A percentile compares a stretch with the other conserved stretches of the same genome.
Evolutionary conservation across 2,888 invertebrate species (phyloP).

Genomic region (Stenotaenia linearis): DNA sequence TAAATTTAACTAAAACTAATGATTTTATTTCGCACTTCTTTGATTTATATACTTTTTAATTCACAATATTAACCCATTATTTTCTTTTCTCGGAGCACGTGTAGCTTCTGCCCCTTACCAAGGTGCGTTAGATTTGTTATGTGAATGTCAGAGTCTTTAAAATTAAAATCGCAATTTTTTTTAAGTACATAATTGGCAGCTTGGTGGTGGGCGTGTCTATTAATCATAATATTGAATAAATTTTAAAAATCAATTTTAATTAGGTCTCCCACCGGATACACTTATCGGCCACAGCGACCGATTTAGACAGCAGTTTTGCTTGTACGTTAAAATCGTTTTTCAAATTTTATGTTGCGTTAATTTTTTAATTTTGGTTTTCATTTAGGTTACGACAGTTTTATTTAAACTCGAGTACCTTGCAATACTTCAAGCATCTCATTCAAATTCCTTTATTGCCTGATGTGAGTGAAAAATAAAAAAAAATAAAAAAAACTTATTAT

Average conservation of each 20-base stretch:
- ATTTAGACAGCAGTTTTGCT: conserved; percentile 82
- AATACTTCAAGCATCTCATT: conserved; percentile 94
- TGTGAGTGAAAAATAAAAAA: conserved; percentile 50
- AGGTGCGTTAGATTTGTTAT: conserved; percentile 14
- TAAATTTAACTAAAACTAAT: background rate
- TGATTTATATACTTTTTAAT: background rate
- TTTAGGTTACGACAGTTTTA: conserved; percentile 75
- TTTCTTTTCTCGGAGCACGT: background rate
- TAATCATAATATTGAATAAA: conserved; percentile 19
- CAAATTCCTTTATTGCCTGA: conserved; percentile 87
- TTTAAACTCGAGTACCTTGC: conserved; percentile 82
- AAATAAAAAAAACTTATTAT: background rate
- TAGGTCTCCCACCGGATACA: conserved; percentile 78
- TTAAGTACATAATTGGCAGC: background rate
- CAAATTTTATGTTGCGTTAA: background rate
- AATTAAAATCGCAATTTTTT: background rate
- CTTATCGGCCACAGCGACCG: conserved; percentile 81
- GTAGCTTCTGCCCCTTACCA: background rate
- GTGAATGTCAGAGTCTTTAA: background rate
- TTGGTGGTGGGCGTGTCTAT: conserved; percentile 12
- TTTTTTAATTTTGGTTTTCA: background rate
- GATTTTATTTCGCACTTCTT: background rate
- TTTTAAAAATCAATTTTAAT: background rate
- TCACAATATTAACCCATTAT: background rate
- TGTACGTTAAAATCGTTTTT: conserved; percentile 45